Evolutionary conservation across 2,888 invertebrate genomes (phyloP).

Genomic region (Tenodera sinensis): DNA sequence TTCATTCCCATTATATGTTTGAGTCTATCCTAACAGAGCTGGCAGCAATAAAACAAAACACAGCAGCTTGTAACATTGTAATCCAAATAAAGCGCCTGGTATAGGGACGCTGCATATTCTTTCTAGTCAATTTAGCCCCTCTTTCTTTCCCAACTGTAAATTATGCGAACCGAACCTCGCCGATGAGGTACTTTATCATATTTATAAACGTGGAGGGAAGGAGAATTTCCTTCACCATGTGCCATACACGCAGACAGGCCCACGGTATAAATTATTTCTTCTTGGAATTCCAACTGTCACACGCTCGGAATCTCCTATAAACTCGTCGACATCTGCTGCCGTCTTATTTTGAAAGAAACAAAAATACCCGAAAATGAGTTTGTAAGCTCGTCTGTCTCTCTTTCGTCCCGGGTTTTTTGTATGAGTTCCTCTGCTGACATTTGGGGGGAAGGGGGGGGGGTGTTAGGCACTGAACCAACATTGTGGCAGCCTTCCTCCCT

Average conservation of each 20-base stretch:
- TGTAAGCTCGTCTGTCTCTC: background rate
- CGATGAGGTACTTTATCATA: background rate
- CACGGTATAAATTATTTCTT: background rate
- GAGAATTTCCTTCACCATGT: background rate
- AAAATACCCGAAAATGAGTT: slow-evolving; percentile 16
- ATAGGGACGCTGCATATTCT: background rate
- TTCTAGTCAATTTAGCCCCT: background rate
- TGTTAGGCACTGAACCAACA: background rate
- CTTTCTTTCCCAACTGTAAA: background rate
- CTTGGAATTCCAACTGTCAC: background rate
- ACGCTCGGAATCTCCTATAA: background rate
- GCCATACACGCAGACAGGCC: background rate
- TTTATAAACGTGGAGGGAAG: background rate
- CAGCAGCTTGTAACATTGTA: background rate
- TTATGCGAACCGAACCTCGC: background rate
- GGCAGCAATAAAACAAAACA: background rate
- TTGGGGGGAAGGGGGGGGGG: background rate
- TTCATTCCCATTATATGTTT: background rate
- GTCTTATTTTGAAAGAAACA: background rate
- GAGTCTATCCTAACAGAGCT: background rate
- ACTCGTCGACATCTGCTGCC: background rate
- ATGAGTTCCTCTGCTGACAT: background rate
- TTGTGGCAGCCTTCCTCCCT: background rate
- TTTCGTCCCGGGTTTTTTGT: background rate
- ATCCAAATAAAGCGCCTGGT: background rate